Evolutionary conservation across 2,888 invertebrate species (phyloP), one percentile per base, ranked within the genome.

Genomic region (Cheilosia urbana): DNA sequence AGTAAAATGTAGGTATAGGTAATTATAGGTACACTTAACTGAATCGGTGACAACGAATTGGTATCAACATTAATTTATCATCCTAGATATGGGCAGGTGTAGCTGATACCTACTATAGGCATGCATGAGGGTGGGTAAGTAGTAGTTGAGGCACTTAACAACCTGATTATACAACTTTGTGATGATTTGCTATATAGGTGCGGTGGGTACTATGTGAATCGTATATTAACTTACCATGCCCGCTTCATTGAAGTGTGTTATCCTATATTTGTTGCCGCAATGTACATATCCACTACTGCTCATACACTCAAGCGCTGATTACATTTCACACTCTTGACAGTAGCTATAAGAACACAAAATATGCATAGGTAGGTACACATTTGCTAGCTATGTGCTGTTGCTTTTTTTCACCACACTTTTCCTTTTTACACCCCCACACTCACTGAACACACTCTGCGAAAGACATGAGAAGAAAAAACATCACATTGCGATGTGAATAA

Each of bases 361-460:
- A 71, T 80, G 69, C 80, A 80, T 80, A n/a, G n/a, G n/a, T n/a
- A n/a, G n/a, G n/a, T n/a, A 84, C 80, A 84, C 84, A 84, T 69
- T 84, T 69, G 72, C 58, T 58, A 66, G 40, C 51, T 57, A 45
- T 55, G 37, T 65, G 55, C 63, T 57, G 15, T 55, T 51, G 15
- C 24, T 47, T 51, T 19, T 69, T 76, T 84, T 84, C 80, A 84
- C 84, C 84, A 84, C 84, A 66, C 75, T 75, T 80, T 78, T 73
- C 58, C 63, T 53, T 68, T 53, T 80, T 75, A 57, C 60, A 63
- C 73, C 47, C 79, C 49, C 79, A 49, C 79, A 73, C 53, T 68
- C 69, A 62, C 30, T 53, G 58, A 68, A 34, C 58, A 24, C 49
- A 55, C 27, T 30, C 40, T 34, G 21, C 17, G 47, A 11, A 27